These are phyloP conservation scores for Latheticus oryzae DNA, from an alignment of 2,888 invertebrate genomes.

Conservation along the genomic window DNA sequence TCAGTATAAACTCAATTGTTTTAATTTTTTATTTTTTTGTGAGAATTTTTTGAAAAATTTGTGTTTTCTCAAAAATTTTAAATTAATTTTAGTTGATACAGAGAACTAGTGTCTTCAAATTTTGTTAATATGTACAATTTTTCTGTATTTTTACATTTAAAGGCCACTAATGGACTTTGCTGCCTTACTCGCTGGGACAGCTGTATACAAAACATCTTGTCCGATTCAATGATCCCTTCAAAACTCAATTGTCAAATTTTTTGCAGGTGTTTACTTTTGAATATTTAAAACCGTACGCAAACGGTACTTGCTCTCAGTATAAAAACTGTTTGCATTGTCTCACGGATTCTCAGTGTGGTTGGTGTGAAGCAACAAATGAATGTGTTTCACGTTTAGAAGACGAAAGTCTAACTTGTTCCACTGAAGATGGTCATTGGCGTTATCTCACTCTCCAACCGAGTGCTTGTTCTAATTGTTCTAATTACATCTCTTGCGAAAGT, in stretches of 20 bases:
- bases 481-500: conserved; percentile 88
- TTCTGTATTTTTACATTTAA: too few relatives aligned
- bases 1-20: too few relatives aligned
- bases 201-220: too few relatives aligned
- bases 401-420: conserved; percentile 72
- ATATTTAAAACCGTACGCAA: conserved; percentile 88
- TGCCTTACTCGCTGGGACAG: too few relatives aligned
- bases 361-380: conserved; percentile 84
- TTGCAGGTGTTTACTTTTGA: conserved; percentile 81
- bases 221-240: too few relatives aligned
- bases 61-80: too few relatives aligned
- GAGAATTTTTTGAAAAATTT: too few relatives aligned
- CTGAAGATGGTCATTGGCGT: conserved; percentile 75
- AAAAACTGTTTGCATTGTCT: conserved; percentile 89
- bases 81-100: too few relatives aligned
- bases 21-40: too few relatives aligned
- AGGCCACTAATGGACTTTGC: too few relatives aligned
- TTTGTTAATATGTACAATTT: too few relatives aligned
- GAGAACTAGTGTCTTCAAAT: too few relatives aligned
- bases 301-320: conserved; percentile 81
- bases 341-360: conserved; percentile 89
- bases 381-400: conserved; percentile 78
- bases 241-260: not conserved
- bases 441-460: conserved; percentile 85
- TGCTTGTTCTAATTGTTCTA: conserved; percentile 88